Base-by-base conservation (phyloP, 2,888 invertebrate species). In the Euclidia mi region DNA sequence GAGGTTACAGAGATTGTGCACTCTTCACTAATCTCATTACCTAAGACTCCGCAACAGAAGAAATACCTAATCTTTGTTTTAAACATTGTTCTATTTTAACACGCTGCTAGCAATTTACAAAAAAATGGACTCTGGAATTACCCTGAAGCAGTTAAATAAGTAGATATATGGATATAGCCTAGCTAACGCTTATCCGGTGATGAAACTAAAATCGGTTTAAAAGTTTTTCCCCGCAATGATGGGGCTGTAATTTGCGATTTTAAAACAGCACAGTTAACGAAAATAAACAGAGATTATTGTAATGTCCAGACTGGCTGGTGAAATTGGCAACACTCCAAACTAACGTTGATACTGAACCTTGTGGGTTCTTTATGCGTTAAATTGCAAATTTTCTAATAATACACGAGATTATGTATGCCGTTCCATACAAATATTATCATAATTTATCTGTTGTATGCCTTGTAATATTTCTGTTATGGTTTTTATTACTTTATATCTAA, bases 321-420 rank as follows among this genome's bases (percentile, higher is more conserved):
- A 79, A 76, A 77, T 84, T 91, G 91, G 90, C 90, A 40, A 14
- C 1, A 3, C 7, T 81, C 89, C 91, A 89, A 79, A 44, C 58
- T 52, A 72, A 70, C 71, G 76, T 76, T 75, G 66, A 65, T 80
- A 77, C 74, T 69, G 79, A 85, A 85, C 89, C 90, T 89, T 89
- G 90, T 78, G 78, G 76, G 81, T 81, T 71, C 78, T 66, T 74
- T 69, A 76, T 64, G 69, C 56, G 76, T 76, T 68, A 78, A 75
- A 81, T 78, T 71, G 76, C 76, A 78, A 79, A 78, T 72, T 74
- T 65, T 71, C 67, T 71, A 71, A 72, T 71, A 78, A 76, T 72
- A 76, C 48, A 37, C 38, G 3, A 51, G 61, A 66, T 76, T 76
- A 77, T 74, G 60, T 49, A 68, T 58, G 65, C 59, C 12, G 45